Evolutionary conservation across 2,113 vertebrate genomes (phyloP), one percentile per base, ranked within the genome.

Genomic region (mouse (Mus musculus)): DNA sequence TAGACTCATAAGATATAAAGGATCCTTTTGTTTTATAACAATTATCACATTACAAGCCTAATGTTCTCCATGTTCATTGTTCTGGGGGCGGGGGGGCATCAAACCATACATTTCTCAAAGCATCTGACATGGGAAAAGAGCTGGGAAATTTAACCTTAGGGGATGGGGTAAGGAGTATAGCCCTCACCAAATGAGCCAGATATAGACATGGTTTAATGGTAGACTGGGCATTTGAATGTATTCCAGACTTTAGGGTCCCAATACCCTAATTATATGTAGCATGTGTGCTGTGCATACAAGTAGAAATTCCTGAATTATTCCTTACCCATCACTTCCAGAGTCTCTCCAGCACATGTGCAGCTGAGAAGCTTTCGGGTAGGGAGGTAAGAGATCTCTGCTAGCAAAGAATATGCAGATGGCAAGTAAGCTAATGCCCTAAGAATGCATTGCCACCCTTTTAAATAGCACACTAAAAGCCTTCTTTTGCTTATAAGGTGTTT

Each of bases 91-190:
- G 42, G 2, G 42, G 42, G 42, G 42, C 2, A 42, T n/a, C 72
- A 56, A 94, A 69, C 22, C 22, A 96, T 89, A 8, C n/a, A 59
- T 54, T 56, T 95, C 39, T 89, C 72, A 86, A 75, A 96, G 36
- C 59, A 95, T 39, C 22, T 46, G 75, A n/a, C 13, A 20, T 13
- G 42, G 33, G 78, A 63, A 90, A 61, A 14, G 19, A 63, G 28
- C 56, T 61, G 63, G 42, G 13, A 30, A 33, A 33, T 69, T 6
- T 33, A 69, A 30, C 30, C 13, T 30, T 33, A 0, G 36, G n/a
- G 2, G 13, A 7, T 73, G 39, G 65, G 46, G 4, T 12, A 3
- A 12, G 9, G 2, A 30, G 1, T 20, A 1, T 46, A n/a, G 42
- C 36, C 61, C 12, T 88, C 76, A 76, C 19, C 12, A 65, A 81